These are phyloP conservation scores for Phortica magna DNA, from an alignment of 2,888 invertebrate species.

Conservation along the genomic window DNA sequence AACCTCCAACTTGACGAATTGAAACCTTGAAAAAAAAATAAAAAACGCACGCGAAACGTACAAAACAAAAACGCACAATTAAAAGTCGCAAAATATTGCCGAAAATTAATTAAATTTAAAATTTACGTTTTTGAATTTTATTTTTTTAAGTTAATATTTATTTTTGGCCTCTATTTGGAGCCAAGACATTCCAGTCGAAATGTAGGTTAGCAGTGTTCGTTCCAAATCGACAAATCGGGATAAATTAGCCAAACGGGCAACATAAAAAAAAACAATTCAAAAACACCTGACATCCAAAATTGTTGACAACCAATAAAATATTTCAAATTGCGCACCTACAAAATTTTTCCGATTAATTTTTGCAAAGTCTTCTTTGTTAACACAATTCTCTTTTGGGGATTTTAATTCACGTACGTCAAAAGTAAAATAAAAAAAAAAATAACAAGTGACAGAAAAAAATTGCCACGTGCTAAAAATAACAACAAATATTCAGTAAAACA, in stretches of 20 bases:
- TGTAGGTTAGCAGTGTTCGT: slow-evolving; percentile 16
- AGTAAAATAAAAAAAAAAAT: background rate
- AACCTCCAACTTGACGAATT: background rate
- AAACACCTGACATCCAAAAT: background rate
- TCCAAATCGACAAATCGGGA: background rate
- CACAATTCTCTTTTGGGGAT: slow-evolving; percentile 6
- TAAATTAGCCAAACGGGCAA: background rate
- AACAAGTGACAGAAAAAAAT: slow-evolving; percentile 39
- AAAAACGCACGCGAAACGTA: background rate
- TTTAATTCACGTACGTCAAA: slow-evolving; percentile 31
- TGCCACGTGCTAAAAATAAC: slow-evolving; percentile 57
- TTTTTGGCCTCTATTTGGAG: background rate
- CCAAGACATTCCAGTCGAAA: background rate
- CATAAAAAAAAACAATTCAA: background rate
- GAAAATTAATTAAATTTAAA: background rate
- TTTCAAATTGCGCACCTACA: slow-evolving; percentile 4
- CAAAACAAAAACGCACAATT: slow-evolving; percentile 13
- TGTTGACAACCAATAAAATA: background rate
- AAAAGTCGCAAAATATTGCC: slow-evolving; percentile 18
- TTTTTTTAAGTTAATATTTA: background rate
- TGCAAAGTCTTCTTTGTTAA: slow-evolving; percentile 31
- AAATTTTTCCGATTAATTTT: slow-evolving; percentile 5
- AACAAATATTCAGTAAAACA: slow-evolving; percentile 27
- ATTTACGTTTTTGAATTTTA: background rate
- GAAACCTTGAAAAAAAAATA: slow-evolving; percentile 13